These are phyloP conservation scores for Ametastegia equiseti DNA, from an alignment of 2,888 invertebrate species.

Conservation along the genomic window DNA sequence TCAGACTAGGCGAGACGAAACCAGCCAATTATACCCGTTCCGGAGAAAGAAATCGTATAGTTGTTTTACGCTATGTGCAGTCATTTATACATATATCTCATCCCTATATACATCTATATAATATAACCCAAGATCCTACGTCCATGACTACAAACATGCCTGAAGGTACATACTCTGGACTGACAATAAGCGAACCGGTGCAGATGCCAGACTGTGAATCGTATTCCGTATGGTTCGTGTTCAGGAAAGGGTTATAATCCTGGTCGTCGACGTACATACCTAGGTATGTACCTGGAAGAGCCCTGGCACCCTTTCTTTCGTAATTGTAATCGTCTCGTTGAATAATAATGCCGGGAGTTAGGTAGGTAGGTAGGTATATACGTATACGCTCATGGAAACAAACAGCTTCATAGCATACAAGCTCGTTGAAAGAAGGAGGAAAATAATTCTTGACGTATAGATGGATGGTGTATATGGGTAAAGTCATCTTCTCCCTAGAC, in stretches of 20 bases:
- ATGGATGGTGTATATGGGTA: not conserved
- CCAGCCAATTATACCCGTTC: conserved; percentile 69
- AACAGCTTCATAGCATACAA: conserved; percentile 5
- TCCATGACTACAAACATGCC: no score
- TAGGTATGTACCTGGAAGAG: not conserved
- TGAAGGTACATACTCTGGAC: not conserved
- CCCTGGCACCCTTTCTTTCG: conserved; percentile 7
- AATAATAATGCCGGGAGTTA: conserved; percentile 6
- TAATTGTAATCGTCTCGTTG: conserved; percentile 7
- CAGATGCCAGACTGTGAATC: conserved; percentile 24
- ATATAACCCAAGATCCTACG: not conserved
- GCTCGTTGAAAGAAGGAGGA: not conserved
- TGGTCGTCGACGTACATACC: not conserved
- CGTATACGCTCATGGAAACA: not conserved
- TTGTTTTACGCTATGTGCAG: conserved; percentile 43
- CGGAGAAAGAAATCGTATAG: conserved; percentile 45
- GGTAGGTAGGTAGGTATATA: not conserved
- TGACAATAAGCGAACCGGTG: conserved; percentile 12
- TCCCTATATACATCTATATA: not conserved
- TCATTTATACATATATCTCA: not conserved
- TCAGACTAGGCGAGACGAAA: conserved; percentile 63
- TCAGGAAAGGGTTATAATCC: conserved; percentile 6
- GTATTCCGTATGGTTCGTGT: conserved; percentile 2
- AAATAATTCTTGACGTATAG: no score
- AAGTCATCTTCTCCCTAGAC: conserved; percentile 28